Conservation (phyloP, 1,140 invertebrate genomes). For the Armadillidium nasatum region DNA sequence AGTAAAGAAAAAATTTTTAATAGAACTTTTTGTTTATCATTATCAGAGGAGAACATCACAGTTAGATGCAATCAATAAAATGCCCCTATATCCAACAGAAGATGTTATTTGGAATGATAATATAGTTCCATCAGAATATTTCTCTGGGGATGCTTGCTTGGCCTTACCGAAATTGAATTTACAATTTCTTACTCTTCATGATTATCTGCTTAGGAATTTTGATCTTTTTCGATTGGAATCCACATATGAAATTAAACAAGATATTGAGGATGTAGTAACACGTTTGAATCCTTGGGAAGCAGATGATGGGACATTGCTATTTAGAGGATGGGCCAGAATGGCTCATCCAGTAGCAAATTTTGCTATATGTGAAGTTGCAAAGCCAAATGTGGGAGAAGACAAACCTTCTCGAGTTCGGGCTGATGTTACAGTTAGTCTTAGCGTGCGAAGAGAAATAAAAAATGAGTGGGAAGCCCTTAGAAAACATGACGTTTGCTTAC, state of each 20-base stretch:
- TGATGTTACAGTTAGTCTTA: conserved; percentile 88
- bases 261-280: conserved; percentile 94
- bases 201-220: conserved; percentile 96
- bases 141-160: conserved; percentile 87
- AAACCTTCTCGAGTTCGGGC: conserved; percentile 89
- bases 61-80: conserved; percentile 89
- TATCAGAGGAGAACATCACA: conserved; percentile 85
- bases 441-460: conserved; percentile 83
- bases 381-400: conserved; percentile 73
- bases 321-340: conserved; percentile 98
- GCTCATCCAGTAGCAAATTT: conserved; percentile 90
- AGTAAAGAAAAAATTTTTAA: conserved; percentile 71
- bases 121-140: conserved; percentile 95
- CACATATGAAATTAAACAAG: conserved; percentile 97
- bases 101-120: conserved; percentile 99
- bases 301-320: conserved; percentile 80
- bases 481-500: conserved; percentile 96
- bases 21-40: conserved; percentile 70
- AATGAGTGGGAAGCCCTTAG: conserved; percentile 93
- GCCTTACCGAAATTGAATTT: conserved; percentile 96
- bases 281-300: conserved; percentile 88
- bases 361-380: conserved; percentile 79
- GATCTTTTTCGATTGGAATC: conserved; percentile 96
- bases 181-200: conserved; percentile 96
- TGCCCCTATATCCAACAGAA: conserved; percentile 98